Conservation (phyloP, 2,797 vertebrate genomes). For the Micromesistius poutassou region DNA sequence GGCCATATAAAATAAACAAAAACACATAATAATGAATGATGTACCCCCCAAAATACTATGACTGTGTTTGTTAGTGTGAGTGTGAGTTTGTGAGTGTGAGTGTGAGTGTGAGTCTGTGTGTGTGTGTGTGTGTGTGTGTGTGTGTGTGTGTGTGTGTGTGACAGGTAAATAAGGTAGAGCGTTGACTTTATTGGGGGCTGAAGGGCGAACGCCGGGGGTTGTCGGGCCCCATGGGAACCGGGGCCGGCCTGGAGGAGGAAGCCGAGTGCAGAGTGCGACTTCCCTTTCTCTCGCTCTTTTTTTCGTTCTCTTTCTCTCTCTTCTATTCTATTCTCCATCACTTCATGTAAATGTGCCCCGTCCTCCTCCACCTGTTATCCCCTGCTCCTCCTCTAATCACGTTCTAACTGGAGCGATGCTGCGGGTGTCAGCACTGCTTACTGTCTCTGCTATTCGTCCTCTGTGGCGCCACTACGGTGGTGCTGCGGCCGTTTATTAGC, state of each 20-base stretch:
- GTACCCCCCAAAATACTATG: background rate
- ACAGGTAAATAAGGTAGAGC: slow-evolving; percentile 44
- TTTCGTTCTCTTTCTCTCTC: slow-evolving; percentile 10
- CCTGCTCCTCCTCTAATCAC: slow-evolving; percentile 43
- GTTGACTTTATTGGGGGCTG: slow-evolving; percentile 43
- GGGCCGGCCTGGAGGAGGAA: slow-evolving; percentile 50
- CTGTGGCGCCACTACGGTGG: background rate
- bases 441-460: slow-evolving; percentile 38
- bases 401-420: slow-evolving; percentile 56
- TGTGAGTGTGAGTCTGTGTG: slow-evolving; percentile 13
- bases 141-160: slow-evolving; percentile 7
- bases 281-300: slow-evolving; percentile 26
- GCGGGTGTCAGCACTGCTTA: slow-evolving; percentile 56
- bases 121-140: slow-evolving; percentile 9
- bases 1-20: background rate
- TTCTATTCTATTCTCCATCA: background rate
- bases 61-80: background rate
- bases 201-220: slow-evolving; percentile 50
- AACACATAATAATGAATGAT: background rate
- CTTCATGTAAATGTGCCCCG: background rate
- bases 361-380: background rate
- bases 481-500: background rate
- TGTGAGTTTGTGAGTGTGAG: background rate
- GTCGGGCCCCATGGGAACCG: slow-evolving; percentile 47
- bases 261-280: slow-evolving; percentile 40